Base-by-base conservation (phyloP, 2,888 invertebrate genomes). In the Sarcophaga rosellei region DNA sequence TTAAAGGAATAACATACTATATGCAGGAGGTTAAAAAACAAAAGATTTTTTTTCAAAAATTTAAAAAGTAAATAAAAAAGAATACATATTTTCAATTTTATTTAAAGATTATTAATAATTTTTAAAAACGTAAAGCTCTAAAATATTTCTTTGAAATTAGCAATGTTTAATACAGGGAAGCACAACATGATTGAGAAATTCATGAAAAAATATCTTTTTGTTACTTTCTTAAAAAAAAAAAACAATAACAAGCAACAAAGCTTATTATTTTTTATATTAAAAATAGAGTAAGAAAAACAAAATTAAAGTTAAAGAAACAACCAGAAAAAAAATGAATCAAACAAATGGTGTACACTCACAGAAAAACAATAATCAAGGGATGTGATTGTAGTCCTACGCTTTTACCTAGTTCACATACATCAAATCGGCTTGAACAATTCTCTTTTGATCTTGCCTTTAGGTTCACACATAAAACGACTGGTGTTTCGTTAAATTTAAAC, bases 131-230 rank as follows among this genome's bases (percentile, higher is more conserved):
- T 44, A 44, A 44, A 35, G 4, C n/a, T 66, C 23, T 12, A 47
- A 15, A 57, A 66, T 72, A 81, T 72, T 81, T 75, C 47, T 87
- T 75, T 65, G 61, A 77, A 74, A 81, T 77, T 69, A 65, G 72
- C 74, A 81, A 80, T 77, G 72, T 70, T 81, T 76, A n/a, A 61
- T 68, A 65, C 45, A 53, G 59, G 80, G 81, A 81, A 85, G 81
- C 81, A 77, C 72, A 73, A 77, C 66, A 73, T 20, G 62, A 66
- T 77, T 21, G 20, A 6, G 68, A 57, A 78, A 74, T 78, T 61
- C 6, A n/a, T 10, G 62, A 75, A 15, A 81, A 74, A 68, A 25
- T 5, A 35, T 35, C 0, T 35, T 62, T 5, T 62, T 57, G 59
- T 74, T 47, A 15, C 45, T 70, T 61, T 47, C 62, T 25, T 68